Conservation (phyloP, 2,888 invertebrate species). For the Andrena fulva region DNA sequence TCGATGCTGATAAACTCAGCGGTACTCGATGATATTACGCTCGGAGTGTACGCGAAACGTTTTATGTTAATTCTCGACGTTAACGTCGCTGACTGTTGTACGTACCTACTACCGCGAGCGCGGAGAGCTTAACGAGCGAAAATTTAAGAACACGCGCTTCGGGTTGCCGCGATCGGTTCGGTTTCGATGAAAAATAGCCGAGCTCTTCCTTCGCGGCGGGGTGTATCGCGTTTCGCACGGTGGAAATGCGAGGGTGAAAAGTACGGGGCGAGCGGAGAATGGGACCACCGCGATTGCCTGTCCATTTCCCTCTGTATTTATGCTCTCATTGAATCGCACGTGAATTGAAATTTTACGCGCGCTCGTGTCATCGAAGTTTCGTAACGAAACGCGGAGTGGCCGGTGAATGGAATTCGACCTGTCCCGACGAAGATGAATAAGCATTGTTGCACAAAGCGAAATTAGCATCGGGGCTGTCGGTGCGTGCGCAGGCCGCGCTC, state of each 20-base stretch:
- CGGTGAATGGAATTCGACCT: constrained; percentile 48
- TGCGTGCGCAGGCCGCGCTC: constrained; percentile 27
- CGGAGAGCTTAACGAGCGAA: not conserved
- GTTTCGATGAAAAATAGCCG: not conserved
- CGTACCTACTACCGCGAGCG: not conserved
- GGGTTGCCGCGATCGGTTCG: not conserved
- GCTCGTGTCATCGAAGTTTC: constrained; percentile 66
- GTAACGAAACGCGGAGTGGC: constrained; percentile 37
- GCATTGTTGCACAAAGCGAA: constrained; percentile 50
- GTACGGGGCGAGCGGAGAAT: not conserved
- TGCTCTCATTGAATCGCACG: not conserved
- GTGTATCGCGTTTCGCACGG: too few species aligned
- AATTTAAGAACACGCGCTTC: not conserved
- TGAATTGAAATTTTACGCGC: constrained; percentile 17
- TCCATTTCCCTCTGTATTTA: not conserved
- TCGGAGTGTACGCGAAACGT: not conserved
- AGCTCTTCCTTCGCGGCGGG: too few species aligned
- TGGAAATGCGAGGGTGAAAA: not conserved
- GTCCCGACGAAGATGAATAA: constrained; percentile 49
- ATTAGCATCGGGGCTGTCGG: constrained; percentile 49
- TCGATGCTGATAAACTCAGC: constrained; percentile 2
- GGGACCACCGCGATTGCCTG: not conserved
- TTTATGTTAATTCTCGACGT: not conserved
- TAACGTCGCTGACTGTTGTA: not conserved
- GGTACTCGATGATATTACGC: not conserved